Conservation (phyloP, 2,113 vertebrate genomes). For the Rhodinocichla rosea region DNA sequence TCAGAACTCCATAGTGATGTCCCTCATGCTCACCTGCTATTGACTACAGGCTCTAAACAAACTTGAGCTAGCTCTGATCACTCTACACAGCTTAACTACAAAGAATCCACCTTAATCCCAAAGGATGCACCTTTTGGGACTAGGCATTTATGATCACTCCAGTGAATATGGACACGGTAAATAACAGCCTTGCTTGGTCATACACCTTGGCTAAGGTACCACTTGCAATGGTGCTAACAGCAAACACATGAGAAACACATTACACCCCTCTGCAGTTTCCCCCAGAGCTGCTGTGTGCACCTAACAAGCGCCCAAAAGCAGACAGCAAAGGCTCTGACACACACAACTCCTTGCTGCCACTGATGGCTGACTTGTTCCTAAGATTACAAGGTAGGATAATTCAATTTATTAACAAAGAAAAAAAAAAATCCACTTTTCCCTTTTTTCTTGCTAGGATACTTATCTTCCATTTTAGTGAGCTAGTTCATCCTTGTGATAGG, state of each 20-base stretch:
- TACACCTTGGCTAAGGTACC: background rate
- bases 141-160: background rate
- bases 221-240: background rate
- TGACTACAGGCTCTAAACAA: background rate
- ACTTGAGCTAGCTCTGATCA: background rate
- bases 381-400: background rate
- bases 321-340: background rate
- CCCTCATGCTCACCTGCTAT: slow-evolving; percentile 77
- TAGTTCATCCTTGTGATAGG: background rate
- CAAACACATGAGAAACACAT: background rate
- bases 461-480: background rate
- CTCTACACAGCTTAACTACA: background rate
- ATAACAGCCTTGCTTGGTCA: background rate
- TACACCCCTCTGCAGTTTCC: background rate
- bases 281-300: background rate
- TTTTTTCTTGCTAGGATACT: background rate
- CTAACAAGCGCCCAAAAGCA: background rate
- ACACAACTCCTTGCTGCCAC: background rate
- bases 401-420: background rate
- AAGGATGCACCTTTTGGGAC: background rate
- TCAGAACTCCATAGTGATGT: slow-evolving; percentile 78
- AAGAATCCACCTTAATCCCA: too few species aligned
- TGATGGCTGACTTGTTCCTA: background rate
- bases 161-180: background rate
- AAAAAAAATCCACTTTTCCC: background rate